A percentile compares a stretch with the other conserved stretches of the same genome.
phyloP scores from a whole-genome alignment of 2,888 invertebrate genomes.

The Mythimna albipuncta region DNA sequence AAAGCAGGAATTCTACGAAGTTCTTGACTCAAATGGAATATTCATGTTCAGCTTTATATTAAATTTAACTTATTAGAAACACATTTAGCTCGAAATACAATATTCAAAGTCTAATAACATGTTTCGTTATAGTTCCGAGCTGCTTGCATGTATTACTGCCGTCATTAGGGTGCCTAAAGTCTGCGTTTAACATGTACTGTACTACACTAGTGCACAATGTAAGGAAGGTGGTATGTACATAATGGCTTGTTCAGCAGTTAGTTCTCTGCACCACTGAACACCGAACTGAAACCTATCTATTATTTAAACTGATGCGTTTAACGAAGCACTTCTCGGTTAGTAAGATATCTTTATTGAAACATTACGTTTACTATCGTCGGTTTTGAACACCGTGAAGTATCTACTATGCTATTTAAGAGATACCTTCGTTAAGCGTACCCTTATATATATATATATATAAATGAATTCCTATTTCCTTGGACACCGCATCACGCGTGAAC shows the following conservation, averaged over 20 bases:
- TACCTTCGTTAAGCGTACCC: background rate
- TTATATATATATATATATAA: no score
- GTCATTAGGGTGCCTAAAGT: conserved; percentile 57
- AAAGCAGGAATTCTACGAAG: conserved; percentile 4
- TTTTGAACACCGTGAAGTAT: background rate
- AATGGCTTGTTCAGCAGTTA: conserved; percentile 50
- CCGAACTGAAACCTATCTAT: conserved; percentile 47
- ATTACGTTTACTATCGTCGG: conserved; percentile 7
- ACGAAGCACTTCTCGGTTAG: conserved; percentile 31
- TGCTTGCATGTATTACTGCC: conserved; percentile 37
- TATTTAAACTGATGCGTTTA: conserved; percentile 53
- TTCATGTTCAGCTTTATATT: conserved; percentile 16
- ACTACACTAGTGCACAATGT: conserved; percentile 39
- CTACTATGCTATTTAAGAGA: conserved; percentile 1
- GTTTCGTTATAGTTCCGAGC: conserved; percentile 35
- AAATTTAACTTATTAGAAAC: conserved; percentile 17
- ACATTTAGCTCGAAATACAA: conserved; percentile 25
- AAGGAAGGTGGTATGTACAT: conserved; percentile 39
- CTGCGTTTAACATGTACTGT: conserved; percentile 47
- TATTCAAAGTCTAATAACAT: conserved; percentile 40
- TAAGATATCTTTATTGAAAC: conserved; percentile 36
- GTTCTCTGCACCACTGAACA: conserved; percentile 32
- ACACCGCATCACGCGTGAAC: no score
- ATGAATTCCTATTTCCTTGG: no score
- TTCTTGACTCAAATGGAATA: background rate